A percentile compares a stretch with the other conserved stretches of the same genome.
Evolutionary conservation across 2,797 vertebrate genomes (phyloP).

Genomic region (Zenarchopterus dispar): DNA sequence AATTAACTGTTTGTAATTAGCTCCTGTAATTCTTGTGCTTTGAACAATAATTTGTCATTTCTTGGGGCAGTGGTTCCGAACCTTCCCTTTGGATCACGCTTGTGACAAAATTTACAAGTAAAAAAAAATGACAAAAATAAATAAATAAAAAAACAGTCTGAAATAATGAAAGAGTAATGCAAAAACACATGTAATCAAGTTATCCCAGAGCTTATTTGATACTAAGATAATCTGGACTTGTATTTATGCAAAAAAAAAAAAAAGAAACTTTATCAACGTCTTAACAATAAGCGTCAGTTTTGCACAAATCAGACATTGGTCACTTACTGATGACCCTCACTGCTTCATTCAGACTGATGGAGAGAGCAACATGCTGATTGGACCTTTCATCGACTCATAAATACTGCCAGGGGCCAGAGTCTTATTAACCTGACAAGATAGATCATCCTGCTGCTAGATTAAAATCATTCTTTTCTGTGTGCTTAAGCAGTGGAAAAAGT

Average conservation of each 20-base stretch:
- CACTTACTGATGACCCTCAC: not conserved
- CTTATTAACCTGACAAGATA: not conserved
- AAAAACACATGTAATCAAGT: too few relatives aligned
- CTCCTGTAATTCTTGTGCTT: conserved; percentile 7
- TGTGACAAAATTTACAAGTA: too few relatives aligned
- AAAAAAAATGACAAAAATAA: too few relatives aligned
- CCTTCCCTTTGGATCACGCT: too few relatives aligned
- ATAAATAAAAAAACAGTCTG: too few relatives aligned
- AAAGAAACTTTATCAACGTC: too few relatives aligned
- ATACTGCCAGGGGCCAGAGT: not conserved
- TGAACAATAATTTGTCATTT: conserved; percentile 3
- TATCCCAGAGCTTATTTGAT: too few relatives aligned
- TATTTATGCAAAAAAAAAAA: too few relatives aligned
- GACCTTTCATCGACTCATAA: not conserved
- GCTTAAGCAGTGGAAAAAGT: not conserved
- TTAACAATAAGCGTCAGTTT: not conserved
- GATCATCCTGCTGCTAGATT: not conserved
- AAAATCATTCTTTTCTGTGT: not conserved
- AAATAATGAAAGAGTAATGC: too few relatives aligned
- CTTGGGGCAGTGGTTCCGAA: not conserved
- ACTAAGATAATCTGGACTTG: too few relatives aligned
- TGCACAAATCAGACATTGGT: too few relatives aligned
- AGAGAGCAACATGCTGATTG: too few relatives aligned
- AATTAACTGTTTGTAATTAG: conserved; percentile 44
- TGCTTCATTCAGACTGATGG: not conserved